Base-by-base conservation (phyloP, 2,113 vertebrate species). In the Anoura caudifer region DNA sequence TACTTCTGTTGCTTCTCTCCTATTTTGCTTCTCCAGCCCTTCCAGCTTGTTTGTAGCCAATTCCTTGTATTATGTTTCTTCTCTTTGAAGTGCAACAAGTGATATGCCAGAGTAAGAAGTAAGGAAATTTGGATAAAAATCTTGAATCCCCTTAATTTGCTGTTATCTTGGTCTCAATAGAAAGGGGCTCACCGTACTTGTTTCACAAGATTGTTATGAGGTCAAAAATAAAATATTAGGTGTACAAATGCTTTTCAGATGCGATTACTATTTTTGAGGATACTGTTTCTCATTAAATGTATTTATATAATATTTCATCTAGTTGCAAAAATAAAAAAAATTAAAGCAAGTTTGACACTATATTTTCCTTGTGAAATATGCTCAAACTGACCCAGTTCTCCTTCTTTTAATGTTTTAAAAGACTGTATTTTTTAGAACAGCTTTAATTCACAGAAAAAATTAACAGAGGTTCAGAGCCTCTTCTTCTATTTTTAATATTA, bases 401-500 rank as follows among this genome's bases (percentile, higher is more conserved):
- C 16, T 52, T 61, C 22, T 87, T 69, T 19, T 45, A 6, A 31
- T 87, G 80, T 76, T 90, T 16, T 63, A 63, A 93, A 59, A 45
- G 41, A 61, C 19, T 87, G 45, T 77, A n/a, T 76, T 31, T 88
- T 91, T 93, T 80, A 86, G 6, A 86, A 83, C 2, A 89, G 59
- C 45, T 83, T 69, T 43, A 95, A 1, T 83, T 69, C 22, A 86
- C 28, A 91, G 17, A 83, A 73, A 84, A 61, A 59, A 43, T 75
- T 79, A 87, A 63, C 70, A 83, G 75, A 69, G 41, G 61, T 36
- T 80, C 73, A 96, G 67, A 79, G 16, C 52, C 59, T 76, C 24
- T 95, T 59, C n/a, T 94, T 87, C 38, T 83, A 41, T 92, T 97
- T 93, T 95, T 92, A 95, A 93, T 73, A 86, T 89, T 75, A 92